Conservation (phyloP, 2,888 invertebrate genomes). For the Mimas tiliae region DNA sequence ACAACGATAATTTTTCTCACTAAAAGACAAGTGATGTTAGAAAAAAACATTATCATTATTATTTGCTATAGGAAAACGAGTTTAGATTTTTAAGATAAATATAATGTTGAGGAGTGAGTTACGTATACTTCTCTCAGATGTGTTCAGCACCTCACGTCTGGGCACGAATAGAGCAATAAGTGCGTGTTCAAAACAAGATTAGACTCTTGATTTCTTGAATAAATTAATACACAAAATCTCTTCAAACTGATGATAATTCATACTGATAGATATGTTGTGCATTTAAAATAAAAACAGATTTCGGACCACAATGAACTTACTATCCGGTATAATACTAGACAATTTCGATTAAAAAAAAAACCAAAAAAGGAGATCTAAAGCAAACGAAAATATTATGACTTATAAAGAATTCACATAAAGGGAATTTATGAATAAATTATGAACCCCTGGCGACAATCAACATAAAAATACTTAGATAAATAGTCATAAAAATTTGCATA, state of each 20-base stretch:
- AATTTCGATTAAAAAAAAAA: not conserved
- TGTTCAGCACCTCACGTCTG: not conserved
- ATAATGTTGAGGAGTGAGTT: not conserved
- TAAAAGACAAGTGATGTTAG: not conserved
- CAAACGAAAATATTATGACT: not conserved
- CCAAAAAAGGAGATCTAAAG: not conserved
- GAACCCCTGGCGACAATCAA: not conserved
- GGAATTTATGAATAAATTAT: conserved; percentile 10
- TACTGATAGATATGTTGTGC: not conserved
- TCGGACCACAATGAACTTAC: no score
- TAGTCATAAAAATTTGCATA: conserved; percentile 18
- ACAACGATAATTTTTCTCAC: conserved; percentile 5
- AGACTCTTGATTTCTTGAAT: not conserved
- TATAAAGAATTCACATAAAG: conserved; percentile 1
- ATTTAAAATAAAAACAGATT: no score
- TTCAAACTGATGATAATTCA: not conserved
- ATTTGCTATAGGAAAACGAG: conserved; percentile 1
- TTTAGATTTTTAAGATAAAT: conserved; percentile 6
- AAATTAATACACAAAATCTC: not conserved
- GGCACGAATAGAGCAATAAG: not conserved
- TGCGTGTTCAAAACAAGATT: conserved; percentile 2
- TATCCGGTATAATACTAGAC: not conserved
- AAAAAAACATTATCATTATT: not conserved
- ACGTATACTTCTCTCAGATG: not conserved
- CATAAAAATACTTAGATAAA: conserved; percentile 16